Conservation (phyloP, 2,797 vertebrate genomes). For the Rhinatrema bivittatum region DNA sequence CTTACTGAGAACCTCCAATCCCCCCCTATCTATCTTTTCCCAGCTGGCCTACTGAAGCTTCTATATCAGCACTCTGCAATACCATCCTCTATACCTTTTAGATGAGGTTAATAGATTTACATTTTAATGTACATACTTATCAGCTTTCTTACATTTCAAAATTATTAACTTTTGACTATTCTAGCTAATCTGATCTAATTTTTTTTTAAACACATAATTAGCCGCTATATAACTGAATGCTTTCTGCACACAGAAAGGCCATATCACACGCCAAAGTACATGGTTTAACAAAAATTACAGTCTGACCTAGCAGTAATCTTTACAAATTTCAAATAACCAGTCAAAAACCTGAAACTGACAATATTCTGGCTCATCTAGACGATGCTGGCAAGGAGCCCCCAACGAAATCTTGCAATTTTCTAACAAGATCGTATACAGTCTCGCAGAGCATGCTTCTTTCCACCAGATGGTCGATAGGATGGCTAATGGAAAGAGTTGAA, state of each 20-base stretch:
- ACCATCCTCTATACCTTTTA: too few relatives aligned
- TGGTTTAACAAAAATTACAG: conserved; percentile 19
- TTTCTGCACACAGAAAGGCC: conserved; percentile 5
- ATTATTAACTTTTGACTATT: conserved; percentile 6
- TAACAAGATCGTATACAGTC: conserved; percentile 22
- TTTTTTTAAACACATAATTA: not conserved
- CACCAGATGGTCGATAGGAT: conserved; percentile 58
- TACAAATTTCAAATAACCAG: conserved; percentile 15
- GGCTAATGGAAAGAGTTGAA: conserved; percentile 60
- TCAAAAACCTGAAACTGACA: conserved; percentile 22
- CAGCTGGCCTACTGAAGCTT: too few relatives aligned
- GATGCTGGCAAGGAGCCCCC: conserved; percentile 17
- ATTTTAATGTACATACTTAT: too few relatives aligned
- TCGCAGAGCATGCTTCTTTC: conserved; percentile 33
- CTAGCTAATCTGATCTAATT: not conserved
- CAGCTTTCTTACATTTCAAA: too few relatives aligned
- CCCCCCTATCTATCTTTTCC: too few relatives aligned
- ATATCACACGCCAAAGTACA: conserved; percentile 9
- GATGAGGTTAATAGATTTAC: too few relatives aligned
- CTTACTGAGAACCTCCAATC: too few relatives aligned
- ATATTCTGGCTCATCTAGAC: conserved; percentile 34
- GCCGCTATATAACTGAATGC: conserved; percentile 1
- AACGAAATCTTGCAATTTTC: conserved; percentile 30
- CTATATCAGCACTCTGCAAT: too few relatives aligned
- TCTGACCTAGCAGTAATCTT: conserved; percentile 12